Evolutionary conservation across 2,797 vertebrate species (phyloP).

Genomic region (Tokudaia muenninki): DNA sequence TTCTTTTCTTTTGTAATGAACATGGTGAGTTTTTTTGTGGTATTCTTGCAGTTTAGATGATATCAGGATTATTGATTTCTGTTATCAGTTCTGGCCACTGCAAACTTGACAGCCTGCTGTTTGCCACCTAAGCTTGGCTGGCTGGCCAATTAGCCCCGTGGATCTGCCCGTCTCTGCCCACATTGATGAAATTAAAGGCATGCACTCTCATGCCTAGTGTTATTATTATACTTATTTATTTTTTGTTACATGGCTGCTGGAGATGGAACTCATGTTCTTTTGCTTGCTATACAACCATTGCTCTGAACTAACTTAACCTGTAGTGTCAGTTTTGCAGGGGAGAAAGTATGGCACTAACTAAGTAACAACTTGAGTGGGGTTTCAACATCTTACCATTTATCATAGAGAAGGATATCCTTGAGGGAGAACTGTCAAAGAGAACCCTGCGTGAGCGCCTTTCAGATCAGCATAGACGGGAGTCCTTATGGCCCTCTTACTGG

Average conservation of each 20-base stretch:
- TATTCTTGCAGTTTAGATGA: not conserved
- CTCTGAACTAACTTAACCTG: not conserved
- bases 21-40: not conserved
- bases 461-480: not conserved
- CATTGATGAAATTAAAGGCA: not conserved
- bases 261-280: not conserved
- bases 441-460: not conserved
- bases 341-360: not conserved
- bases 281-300: not conserved
- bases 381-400: not conserved
- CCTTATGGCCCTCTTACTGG: accelerated
- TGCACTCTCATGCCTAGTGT: not conserved
- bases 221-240: not conserved
- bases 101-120: not conserved
- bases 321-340: not conserved
- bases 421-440: not conserved
- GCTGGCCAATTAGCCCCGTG: too few relatives aligned
- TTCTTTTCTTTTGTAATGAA: not conserved
- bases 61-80: slow-evolving; percentile 1
- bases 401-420: not conserved
- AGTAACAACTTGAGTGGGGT: not conserved
- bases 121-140: not conserved
- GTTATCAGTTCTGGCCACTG: not conserved
- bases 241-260: not conserved
- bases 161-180: not conserved